Conservation (phyloP, 2,797 vertebrate genomes). For the Acipenser ruthenus region DNA sequence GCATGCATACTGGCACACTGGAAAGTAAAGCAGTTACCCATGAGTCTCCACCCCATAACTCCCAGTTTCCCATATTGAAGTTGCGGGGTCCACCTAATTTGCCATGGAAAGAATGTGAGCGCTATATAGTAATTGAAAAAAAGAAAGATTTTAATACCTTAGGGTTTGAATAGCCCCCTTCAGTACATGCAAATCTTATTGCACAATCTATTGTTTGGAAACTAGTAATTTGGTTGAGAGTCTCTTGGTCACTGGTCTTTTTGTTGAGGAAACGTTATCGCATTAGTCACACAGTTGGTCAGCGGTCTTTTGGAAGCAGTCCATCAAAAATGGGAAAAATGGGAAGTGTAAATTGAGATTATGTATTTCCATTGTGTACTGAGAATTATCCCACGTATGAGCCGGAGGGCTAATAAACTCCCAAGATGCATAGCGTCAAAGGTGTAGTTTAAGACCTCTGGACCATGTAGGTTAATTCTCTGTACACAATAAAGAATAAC, state of each 20-base stretch:
- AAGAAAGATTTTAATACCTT: conserved; percentile 41
- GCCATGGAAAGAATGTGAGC: conserved; percentile 53
- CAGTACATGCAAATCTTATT: neutral
- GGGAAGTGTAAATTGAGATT: neutral
- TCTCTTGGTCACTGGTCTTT: no score
- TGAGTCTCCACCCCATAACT: conserved; percentile 70
- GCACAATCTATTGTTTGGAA: neutral
- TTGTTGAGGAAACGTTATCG: no score
- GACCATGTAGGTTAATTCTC: no score
- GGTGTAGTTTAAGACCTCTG: no score
- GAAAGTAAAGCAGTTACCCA: conserved; percentile 62
- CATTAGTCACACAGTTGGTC: conserved; percentile 16
- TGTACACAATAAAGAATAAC: no score
- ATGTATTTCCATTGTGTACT: no score
- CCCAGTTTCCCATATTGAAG: conserved; percentile 68
- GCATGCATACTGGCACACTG: conserved; percentile 48
- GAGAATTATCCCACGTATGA: no score
- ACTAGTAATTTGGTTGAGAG: neutral
- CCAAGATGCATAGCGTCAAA: no score
- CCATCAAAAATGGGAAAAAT: neutral
- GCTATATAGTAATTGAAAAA: conserved; percentile 40
- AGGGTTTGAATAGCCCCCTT: neutral
- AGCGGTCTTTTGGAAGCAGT: conserved; percentile 10
- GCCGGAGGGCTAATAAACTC: no score
- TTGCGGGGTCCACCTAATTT: conserved; percentile 61